Conservation (phyloP, 2,797 vertebrate genomes). For the Glossophaga mutica region DNA sequence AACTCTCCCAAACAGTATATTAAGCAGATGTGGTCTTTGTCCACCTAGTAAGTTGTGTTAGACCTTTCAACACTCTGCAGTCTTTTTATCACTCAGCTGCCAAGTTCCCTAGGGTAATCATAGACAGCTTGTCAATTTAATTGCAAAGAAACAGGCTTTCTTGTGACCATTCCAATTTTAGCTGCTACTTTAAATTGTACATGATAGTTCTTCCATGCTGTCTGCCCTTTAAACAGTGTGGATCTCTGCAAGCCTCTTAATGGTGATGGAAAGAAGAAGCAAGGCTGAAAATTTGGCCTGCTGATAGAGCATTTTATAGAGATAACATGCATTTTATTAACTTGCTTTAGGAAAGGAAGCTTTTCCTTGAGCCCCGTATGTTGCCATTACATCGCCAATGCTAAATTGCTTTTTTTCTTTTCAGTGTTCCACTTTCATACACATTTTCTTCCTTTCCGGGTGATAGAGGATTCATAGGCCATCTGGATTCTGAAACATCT, state of each 20-base stretch:
- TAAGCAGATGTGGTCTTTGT: slow-evolving; percentile 72
- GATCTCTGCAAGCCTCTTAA: slow-evolving; percentile 65
- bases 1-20: slow-evolving; percentile 68
- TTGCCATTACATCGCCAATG: slow-evolving; percentile 24
- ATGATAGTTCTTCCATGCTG: slow-evolving; percentile 67
- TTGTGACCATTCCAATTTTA: slow-evolving; percentile 76
- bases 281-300: slow-evolving; percentile 37
- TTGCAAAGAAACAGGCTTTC: slow-evolving; percentile 76
- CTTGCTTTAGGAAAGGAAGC: slow-evolving; percentile 21
- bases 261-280: slow-evolving; percentile 41
- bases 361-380: slow-evolving; percentile 47
- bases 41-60: slow-evolving; percentile 69
- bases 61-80: slow-evolving; percentile 66
- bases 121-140: slow-evolving; percentile 73
- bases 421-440: slow-evolving; percentile 59
- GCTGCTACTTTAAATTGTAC: slow-evolving; percentile 73
- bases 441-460: slow-evolving; percentile 67
- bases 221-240: slow-evolving; percentile 64
- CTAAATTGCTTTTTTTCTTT: slow-evolving; percentile 66
- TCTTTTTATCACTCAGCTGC: slow-evolving; percentile 75
- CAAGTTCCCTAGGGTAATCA: slow-evolving; percentile 71
- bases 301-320: slow-evolving; percentile 9
- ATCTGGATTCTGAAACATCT: slow-evolving; percentile 77
- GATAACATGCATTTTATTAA: slow-evolving; percentile 45
- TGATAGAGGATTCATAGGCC: slow-evolving; percentile 74